phyloP scores from a whole-genome alignment of 2,888 invertebrate genomes.

The Hofmannophila pseudospretella region DNA sequence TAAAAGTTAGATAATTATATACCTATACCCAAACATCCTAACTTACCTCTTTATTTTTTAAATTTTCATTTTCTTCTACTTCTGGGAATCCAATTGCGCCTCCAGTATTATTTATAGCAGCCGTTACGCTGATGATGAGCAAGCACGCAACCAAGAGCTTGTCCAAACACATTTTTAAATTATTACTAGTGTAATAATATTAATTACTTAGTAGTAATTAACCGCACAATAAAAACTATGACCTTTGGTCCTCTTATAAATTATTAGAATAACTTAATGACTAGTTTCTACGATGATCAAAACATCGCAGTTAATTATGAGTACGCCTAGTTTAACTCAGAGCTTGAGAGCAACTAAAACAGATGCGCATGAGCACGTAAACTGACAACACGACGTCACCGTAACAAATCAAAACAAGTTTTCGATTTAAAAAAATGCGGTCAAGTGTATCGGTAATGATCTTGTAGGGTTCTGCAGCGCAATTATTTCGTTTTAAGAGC shows the following conservation, averaged over 20 bases:
- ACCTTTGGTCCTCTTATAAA: too few relatives aligned
- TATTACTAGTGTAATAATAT: neutral
- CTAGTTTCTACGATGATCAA: neutral
- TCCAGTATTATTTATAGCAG: constrained; percentile 27
- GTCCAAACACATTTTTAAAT: constrained; percentile 26
- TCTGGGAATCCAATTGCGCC: constrained; percentile 64
- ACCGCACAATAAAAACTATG: too few relatives aligned
- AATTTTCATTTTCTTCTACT: constrained; percentile 46
- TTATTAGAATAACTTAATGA: neutral
- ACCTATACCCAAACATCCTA: too few relatives aligned
- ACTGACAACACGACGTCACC: constrained; percentile 25
- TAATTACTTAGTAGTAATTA: neutral
- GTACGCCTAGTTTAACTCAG: constrained; percentile 20
- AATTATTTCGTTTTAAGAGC: too few relatives aligned
- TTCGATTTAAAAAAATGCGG: constrained; percentile 26
- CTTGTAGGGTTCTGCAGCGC: too few relatives aligned
- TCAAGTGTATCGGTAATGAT: too few relatives aligned
- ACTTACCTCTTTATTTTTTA: constrained; percentile 56
- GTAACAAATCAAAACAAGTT: constrained; percentile 44
- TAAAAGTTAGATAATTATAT: too few relatives aligned
- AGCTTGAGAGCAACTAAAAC: constrained; percentile 31
- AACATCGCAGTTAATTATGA: neutral
- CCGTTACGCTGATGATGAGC: constrained; percentile 22
- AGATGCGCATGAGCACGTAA: neutral
- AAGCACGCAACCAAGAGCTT: constrained; percentile 19